Percentiles rank a stretch among this genome's conserved stretches.
phyloP scores from a whole-genome alignment of 2,113 vertebrate species.

The Myotis davidii region DNA sequence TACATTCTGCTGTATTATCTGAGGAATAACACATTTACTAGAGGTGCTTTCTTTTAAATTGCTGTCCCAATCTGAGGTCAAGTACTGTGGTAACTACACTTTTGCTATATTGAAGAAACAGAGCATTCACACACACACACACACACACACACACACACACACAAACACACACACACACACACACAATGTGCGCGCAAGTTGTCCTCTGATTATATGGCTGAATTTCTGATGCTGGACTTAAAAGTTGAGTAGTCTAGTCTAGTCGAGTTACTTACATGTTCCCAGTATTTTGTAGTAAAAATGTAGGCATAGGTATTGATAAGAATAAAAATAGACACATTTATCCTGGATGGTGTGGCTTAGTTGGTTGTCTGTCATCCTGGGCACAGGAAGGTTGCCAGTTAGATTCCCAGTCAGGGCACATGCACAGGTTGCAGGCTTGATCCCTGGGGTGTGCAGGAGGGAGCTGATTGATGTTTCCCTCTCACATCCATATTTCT shows the following conservation, averaged over 20 bases:
- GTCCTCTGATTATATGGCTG: slow-evolving; percentile 45
- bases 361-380: background rate
- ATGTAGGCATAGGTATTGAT: slow-evolving; percentile 25
- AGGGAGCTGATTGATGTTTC: background rate
- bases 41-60: slow-evolving; percentile 28
- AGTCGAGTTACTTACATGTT: background rate
- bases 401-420: background rate
- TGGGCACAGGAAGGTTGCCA: background rate
- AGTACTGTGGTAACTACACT: slow-evolving; percentile 43
- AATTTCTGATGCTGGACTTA: slow-evolving; percentile 40
- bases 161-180: background rate
- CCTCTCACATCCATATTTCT: background rate
- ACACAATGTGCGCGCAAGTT: background rate
- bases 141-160: background rate
- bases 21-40: slow-evolving; percentile 8
- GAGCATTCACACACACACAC: background rate
- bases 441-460: background rate
- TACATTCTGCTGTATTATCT: background rate
- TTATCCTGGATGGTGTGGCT: background rate
- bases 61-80: slow-evolving; percentile 51
- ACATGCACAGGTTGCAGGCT: background rate
- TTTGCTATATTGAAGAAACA: slow-evolving; percentile 33
- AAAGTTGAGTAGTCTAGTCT: slow-evolving; percentile 11
- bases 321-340: slow-evolving; percentile 39
- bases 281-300: slow-evolving; percentile 34